Conservation (phyloP, 2,888 invertebrate species). For the Zonitis immaculata region DNA sequence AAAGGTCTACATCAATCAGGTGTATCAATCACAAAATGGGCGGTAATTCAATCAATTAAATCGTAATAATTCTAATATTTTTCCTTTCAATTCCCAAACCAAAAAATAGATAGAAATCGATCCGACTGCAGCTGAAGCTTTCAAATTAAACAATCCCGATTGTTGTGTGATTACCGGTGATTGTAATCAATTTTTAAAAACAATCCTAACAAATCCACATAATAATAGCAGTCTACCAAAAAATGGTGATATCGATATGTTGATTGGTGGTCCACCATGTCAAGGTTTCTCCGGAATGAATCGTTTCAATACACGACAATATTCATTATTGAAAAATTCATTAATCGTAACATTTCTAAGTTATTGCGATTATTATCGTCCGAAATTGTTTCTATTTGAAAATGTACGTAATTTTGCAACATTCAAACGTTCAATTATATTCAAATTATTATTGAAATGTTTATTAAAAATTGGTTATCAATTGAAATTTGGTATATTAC, state of each 20-base stretch:
- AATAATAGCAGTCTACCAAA: conserved; percentile 54
- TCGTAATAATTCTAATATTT: too few relatives aligned
- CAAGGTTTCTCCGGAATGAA: conserved; percentile 91
- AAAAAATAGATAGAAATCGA: conserved; percentile 69
- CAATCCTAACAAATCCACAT: conserved; percentile 63
- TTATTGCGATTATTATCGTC: conserved; percentile 78
- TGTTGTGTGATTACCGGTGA: conserved; percentile 77
- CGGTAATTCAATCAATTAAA: conserved; percentile 43
- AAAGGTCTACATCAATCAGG: conserved; percentile 69
- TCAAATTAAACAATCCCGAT: conserved; percentile 67
- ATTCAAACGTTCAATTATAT: conserved; percentile 74
- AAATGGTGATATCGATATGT: conserved; percentile 75
- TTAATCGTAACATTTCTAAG: conserved; percentile 76
- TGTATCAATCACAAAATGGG: conserved; percentile 69
- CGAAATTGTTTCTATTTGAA: conserved; percentile 77
- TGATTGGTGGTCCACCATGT: conserved; percentile 85
- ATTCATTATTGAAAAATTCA: conserved; percentile 82
- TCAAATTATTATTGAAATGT: conserved; percentile 72
- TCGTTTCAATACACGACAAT: conserved; percentile 76
- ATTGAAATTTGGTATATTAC: conserved; percentile 79
- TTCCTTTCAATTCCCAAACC: too few relatives aligned
- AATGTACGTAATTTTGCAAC: conserved; percentile 84
- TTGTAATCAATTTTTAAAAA: conserved; percentile 66
- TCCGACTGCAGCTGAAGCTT: conserved; percentile 73
- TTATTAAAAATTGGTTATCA: conserved; percentile 82